These are phyloP conservation scores for Neogale vison DNA, from an alignment of 2,113 vertebrate genomes.

Conservation along the genomic window DNA sequence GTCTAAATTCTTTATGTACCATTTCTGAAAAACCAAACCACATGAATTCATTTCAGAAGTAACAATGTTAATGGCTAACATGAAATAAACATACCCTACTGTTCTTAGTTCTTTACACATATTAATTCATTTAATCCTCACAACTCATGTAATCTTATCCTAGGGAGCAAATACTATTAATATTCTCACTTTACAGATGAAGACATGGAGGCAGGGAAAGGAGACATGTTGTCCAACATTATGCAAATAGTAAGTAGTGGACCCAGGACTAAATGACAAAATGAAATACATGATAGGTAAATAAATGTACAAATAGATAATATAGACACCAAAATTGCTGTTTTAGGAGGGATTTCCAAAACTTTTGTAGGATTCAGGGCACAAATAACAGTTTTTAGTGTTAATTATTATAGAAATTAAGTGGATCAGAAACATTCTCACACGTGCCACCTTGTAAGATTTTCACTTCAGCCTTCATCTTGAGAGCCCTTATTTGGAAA, in stretches of 20 bases:
- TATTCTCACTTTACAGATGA: background rate
- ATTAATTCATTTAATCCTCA: background rate
- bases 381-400: background rate
- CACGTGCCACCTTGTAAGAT: background rate
- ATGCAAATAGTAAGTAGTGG: background rate
- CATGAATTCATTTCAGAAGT: background rate
- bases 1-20: background rate
- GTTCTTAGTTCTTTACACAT: background rate
- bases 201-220: background rate
- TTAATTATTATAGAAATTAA: background rate
- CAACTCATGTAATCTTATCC: background rate
- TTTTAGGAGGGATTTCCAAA: background rate
- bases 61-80: background rate
- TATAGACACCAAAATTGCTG: background rate
- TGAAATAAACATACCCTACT: background rate
- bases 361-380: background rate
- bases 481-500: background rate
- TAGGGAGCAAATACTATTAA: background rate
- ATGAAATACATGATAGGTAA: background rate
- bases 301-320: background rate
- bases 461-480: background rate
- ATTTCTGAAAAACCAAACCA: background rate
- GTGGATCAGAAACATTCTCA: background rate
- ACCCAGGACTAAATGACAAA: background rate
- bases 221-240: background rate